These are phyloP conservation scores for Erebia palarica DNA, from an alignment of 2,888 invertebrate species.

Conservation along the genomic window DNA sequence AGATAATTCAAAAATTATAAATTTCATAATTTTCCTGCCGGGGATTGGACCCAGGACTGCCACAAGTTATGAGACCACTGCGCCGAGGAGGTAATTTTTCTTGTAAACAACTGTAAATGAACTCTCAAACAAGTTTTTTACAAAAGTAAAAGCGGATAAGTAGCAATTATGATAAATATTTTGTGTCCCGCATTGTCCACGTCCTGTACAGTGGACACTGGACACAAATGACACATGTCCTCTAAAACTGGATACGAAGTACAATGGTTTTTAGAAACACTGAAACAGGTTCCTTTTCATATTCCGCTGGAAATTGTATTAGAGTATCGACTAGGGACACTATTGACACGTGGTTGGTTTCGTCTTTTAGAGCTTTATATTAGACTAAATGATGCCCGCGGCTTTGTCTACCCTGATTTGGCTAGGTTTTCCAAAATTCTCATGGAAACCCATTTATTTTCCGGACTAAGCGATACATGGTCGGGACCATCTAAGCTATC, in stretches of 20 bases:
- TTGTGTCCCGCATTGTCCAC: background rate
- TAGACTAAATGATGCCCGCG: too few relatives aligned
- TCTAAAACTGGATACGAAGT: background rate
- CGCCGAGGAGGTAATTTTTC: too few relatives aligned
- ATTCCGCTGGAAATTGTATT: background rate
- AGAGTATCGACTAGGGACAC: too few relatives aligned
- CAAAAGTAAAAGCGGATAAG: background rate
- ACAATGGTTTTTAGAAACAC: background rate
- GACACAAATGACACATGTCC: constrained; percentile 1
- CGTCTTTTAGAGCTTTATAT: too few relatives aligned
- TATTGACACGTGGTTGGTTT: too few relatives aligned
- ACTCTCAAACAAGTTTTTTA: background rate
- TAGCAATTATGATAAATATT: background rate
- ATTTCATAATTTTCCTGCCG: background rate
- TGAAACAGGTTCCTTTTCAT: constrained; percentile 28
- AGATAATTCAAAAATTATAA: background rate
- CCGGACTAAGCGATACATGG: too few relatives aligned
- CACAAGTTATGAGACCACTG: background rate
- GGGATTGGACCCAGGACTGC: background rate
- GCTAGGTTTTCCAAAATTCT: too few relatives aligned
- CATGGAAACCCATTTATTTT: too few relatives aligned
- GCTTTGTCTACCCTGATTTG: too few relatives aligned
- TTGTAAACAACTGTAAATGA: too few relatives aligned
- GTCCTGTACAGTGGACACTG: background rate
- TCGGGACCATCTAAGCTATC: too few relatives aligned